A percentile compares a stretch with the other conserved stretches of the same genome.
phyloP scores from a whole-genome alignment of 2,797 vertebrate genomes.

The Rhynchonycteris naso region DNA sequence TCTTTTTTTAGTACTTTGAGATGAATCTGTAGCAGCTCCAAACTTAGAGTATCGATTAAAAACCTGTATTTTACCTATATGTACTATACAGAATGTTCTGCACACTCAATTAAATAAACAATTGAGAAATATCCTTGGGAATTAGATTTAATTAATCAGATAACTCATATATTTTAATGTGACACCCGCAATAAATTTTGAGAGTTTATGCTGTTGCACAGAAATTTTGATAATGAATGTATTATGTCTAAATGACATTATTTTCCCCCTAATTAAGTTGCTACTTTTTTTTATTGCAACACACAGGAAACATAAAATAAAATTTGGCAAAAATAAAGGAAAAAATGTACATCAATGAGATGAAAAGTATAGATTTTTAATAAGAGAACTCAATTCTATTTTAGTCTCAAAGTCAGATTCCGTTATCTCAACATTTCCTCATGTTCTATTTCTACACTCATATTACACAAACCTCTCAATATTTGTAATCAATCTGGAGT shows the following conservation, averaged over 20 bases:
- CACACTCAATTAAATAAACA: conserved; percentile 63
- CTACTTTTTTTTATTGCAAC: conserved; percentile 28
- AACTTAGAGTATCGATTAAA: conserved; percentile 50
- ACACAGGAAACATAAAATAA: neutral
- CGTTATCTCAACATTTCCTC: neutral
- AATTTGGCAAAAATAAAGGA: neutral
- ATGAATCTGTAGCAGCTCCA: neutral
- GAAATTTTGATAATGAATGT: conserved; percentile 37
- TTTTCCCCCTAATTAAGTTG: conserved; percentile 49
- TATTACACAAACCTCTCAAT: neutral
- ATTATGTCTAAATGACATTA: conserved; percentile 28
- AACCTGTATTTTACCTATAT: conserved; percentile 23
- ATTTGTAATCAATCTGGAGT: neutral
- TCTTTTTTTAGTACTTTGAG: neutral
- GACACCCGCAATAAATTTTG: conserved; percentile 58
- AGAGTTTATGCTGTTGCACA: conserved; percentile 32
- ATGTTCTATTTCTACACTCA: neutral
- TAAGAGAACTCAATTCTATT: neutral
- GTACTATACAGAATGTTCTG: conserved; percentile 67
- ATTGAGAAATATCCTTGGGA: conserved; percentile 69
- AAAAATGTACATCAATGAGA: neutral
- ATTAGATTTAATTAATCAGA: conserved; percentile 73
- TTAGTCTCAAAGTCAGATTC: neutral
- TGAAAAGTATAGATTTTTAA: neutral
- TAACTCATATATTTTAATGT: conserved; percentile 53